These are phyloP conservation scores for Cyrtorhinus lividipennis DNA, from an alignment of 1,140 invertebrate genomes.

Conservation along the genomic window DNA sequence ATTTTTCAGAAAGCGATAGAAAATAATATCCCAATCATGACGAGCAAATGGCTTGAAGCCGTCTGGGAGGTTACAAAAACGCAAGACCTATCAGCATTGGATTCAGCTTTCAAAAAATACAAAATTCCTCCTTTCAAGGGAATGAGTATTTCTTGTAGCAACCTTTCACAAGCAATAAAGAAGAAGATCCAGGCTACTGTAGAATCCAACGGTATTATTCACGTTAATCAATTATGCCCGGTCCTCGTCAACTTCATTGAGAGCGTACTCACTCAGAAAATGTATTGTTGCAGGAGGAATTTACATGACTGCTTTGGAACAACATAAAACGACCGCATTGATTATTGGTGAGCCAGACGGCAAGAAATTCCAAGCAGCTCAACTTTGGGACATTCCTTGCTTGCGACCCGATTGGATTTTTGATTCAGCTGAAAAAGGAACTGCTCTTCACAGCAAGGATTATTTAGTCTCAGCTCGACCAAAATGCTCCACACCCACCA, in stretches of 20 bases:
- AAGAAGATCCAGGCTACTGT: conserved; percentile 53
- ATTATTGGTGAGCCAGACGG: conserved; percentile 43
- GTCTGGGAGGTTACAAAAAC: conserved; percentile 56
- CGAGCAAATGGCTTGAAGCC: conserved; percentile 58
- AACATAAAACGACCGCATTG: conserved; percentile 37
- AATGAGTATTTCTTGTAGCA: conserved; percentile 61
- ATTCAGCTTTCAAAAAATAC: conserved; percentile 46
- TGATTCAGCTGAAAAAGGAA: conserved; percentile 56
- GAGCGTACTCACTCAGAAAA: too few relatives aligned
- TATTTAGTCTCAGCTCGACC: conserved; percentile 42
- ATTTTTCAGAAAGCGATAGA: conserved; percentile 51
- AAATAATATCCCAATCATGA: conserved; percentile 56
- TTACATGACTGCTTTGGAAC: conserved; percentile 31
- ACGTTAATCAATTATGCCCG: too few relatives aligned
- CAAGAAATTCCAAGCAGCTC: conserved; percentile 66
- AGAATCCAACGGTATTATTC: conserved; percentile 58
- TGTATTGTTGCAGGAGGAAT: too few relatives aligned
- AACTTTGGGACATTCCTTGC: conserved; percentile 56
- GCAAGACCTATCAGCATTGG: conserved; percentile 43
- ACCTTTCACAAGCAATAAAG: conserved; percentile 48
- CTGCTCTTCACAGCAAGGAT: conserved; percentile 47
- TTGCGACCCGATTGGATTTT: conserved; percentile 59
- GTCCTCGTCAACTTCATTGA: too few relatives aligned
- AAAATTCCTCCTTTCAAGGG: conserved; percentile 67
- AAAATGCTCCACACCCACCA: conserved; percentile 41